phyloP scores from a whole-genome alignment of 1,140 invertebrate genomes.

The Drosophila baimaii region DNA sequence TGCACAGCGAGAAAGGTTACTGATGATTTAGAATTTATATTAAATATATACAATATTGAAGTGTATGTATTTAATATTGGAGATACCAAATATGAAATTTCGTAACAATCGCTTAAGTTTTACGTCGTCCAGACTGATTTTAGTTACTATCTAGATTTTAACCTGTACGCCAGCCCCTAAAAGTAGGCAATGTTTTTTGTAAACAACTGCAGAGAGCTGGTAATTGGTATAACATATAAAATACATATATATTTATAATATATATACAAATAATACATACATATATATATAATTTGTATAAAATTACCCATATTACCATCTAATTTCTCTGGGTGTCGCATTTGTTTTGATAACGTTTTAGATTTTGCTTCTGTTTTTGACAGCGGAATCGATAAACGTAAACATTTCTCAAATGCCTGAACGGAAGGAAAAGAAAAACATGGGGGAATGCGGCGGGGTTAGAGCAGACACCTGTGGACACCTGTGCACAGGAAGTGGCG shows the following conservation, averaged over 20 bases:
- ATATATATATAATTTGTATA: not conserved
- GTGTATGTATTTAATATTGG: too few relatives aligned
- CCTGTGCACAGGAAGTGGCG: conserved; percentile 39
- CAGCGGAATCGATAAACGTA: conserved; percentile 16
- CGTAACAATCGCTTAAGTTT: too few relatives aligned
- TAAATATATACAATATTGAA: not conserved
- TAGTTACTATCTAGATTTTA: not conserved
- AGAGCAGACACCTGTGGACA: conserved; percentile 38
- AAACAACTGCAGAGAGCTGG: not conserved
- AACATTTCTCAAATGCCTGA: conserved; percentile 14
- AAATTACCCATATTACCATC: not conserved
- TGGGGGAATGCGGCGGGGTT: not conserved
- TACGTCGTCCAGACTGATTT: not conserved
- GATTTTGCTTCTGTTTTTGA: conserved; percentile 24
- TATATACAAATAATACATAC: too few relatives aligned
- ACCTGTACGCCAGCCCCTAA: rapidly evolving
- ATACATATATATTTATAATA: too few relatives aligned
- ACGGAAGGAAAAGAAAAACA: conserved; percentile 13
- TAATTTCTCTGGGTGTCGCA: not conserved
- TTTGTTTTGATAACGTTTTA: conserved; percentile 22
- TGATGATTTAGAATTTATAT: too few relatives aligned
- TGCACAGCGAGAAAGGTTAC: not conserved
- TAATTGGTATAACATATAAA: not conserved
- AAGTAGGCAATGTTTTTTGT: not conserved
- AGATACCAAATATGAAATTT: too few relatives aligned